Evolutionary conservation across 1,140 invertebrate species (phyloP), one percentile per base, ranked within the genome.

Genomic region (Mercenaria mercenaria): DNA sequence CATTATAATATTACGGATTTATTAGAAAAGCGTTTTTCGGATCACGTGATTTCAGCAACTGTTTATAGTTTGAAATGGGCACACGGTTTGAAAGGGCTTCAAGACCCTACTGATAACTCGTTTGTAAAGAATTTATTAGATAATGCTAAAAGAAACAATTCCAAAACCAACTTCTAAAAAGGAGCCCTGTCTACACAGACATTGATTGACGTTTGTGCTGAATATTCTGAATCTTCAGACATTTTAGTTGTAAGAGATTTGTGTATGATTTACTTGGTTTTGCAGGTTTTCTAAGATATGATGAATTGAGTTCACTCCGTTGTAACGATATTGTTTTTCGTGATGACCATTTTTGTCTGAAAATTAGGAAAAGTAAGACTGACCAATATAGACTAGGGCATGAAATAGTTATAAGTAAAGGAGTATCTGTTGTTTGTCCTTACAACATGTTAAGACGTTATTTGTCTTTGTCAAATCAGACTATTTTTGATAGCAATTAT

Each of bases 241-340:
- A 52, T 90, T 39, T 61, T 79, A 20, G 34, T 90, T n/a, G 32
- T 90, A 18, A 39, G 89, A 39, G 82, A 90, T 41, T 47, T 90
- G 37, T 50, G 69, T 32, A 90, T 90, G 89, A 90, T 56, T 3
- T 80, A 13, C 6, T 86, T 1, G 43, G 69, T 50, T 90, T 90
- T 81, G 3, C 74, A 41, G 86, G 37, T 13, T 85, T 77, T 85
- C 47, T 84, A 15, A 82, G 81, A 83, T 90, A 41, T 52, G 88
- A 90, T 34, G 88, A 90, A 29, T 34, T 90, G 39, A 69, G 50
- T 47, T 29, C 26, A n/a, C 77, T 90, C 32, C 11, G 37, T 20
- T 88, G 67, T 85, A 81, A 64, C 47, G 72, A 90, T 85, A 41
- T 90, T 18, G 23, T 20, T 6, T 43, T 90, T 77, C 41, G 37